Percentiles rank a stretch among this genome's conserved stretches.
phyloP scores from a whole-genome alignment of 1,140 invertebrate species.

The Sitobion miscanthi region DNA sequence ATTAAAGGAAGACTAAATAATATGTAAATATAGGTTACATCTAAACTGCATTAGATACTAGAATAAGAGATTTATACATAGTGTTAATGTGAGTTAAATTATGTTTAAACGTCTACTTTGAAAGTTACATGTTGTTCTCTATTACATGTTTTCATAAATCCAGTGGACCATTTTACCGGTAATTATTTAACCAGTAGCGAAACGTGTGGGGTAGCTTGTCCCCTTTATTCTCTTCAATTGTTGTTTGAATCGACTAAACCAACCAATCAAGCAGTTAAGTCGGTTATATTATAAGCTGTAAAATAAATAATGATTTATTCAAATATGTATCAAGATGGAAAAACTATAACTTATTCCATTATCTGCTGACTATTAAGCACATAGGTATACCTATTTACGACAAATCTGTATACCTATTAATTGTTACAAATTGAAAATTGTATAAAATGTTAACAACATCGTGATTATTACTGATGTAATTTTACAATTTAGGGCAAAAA shows the following conservation, averaged over 20 bases:
- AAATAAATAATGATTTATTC: neutral
- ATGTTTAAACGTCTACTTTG: neutral
- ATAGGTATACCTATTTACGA: neutral
- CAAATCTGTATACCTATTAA: neutral
- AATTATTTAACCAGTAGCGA: neutral
- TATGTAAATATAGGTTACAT: neutral
- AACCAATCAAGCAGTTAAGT: neutral
- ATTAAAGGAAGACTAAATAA: neutral
- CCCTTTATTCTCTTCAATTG: neutral
- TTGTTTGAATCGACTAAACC: slow-evolving; percentile 21
- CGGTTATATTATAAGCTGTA: neutral
- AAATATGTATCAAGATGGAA: neutral
- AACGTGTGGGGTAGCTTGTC: neutral
- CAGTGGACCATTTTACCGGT: neutral
- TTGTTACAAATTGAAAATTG: neutral
- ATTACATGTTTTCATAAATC: neutral
- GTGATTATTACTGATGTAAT: neutral
- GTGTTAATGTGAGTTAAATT: neutral
- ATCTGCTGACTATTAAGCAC: neutral
- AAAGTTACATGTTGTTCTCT: neutral
- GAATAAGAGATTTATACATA: neutral
- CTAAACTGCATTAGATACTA: neutral
- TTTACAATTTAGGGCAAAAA: neutral
- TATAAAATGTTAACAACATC: neutral
- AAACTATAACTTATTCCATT: neutral